A percentile compares a stretch with the other conserved stretches of the same genome.
These are phyloP conservation scores for Charanyca ferruginea DNA, from an alignment of 2,888 invertebrate genomes.

Conservation along the genomic window DNA sequence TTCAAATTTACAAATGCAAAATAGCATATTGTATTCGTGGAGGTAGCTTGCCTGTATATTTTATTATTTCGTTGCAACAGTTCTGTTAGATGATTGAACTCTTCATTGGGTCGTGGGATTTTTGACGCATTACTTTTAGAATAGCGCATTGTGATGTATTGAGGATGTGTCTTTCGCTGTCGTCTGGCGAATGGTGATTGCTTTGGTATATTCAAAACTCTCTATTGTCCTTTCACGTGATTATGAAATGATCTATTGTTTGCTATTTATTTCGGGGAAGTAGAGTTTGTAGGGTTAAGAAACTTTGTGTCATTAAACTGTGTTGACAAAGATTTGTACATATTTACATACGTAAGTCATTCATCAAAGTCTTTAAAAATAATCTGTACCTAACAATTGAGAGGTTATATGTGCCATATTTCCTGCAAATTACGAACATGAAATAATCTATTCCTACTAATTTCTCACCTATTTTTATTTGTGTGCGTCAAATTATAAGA, in stretches of 20 bases:
- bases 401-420: too few species aligned
- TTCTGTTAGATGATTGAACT: slow-evolving; percentile 77
- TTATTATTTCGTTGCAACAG: slow-evolving; percentile 81
- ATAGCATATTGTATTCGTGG: slow-evolving; percentile 87
- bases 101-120: slow-evolving; percentile 69
- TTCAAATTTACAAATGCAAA: slow-evolving; percentile 86
- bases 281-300: slow-evolving; percentile 12
- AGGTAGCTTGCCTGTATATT: slow-evolving; percentile 73
- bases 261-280: slow-evolving; percentile 11
- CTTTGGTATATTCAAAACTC: slow-evolving; percentile 52
- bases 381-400: too few species aligned
- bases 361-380: too few species aligned
- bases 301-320: slow-evolving; percentile 11
- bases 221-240: slow-evolving; percentile 31
- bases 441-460: too few species aligned
- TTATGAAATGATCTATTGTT: slow-evolving; percentile 42
- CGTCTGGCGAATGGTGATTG: slow-evolving; percentile 61
- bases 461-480: too few species aligned
- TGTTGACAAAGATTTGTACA: background rate
- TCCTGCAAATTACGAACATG: too few species aligned
- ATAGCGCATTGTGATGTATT: slow-evolving; percentile 68
- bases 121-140: slow-evolving; percentile 59
- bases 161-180: slow-evolving; percentile 38
- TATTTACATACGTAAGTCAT: too few species aligned
- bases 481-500: too few species aligned